A percentile compares a stretch with the other conserved stretches of the same genome.
phyloP scores from a whole-genome alignment of 2,113 vertebrate genomes.

The Colistium nudipinnis region DNA sequence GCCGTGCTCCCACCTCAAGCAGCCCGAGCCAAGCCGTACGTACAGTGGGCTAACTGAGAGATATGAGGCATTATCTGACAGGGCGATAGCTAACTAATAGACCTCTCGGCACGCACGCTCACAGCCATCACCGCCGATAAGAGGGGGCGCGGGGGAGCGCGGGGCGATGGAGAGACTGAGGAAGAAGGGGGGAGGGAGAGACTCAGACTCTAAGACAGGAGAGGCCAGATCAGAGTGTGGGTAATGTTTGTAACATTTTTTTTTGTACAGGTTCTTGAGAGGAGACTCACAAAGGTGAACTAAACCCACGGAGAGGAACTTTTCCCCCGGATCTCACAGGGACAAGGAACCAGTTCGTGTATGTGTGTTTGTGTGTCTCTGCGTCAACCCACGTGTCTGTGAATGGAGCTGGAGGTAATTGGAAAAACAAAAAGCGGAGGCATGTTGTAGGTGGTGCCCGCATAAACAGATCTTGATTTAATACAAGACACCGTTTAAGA shows the following conservation, averaged over 20 bases:
- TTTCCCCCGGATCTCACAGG: background rate
- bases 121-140: conserved; percentile 67
- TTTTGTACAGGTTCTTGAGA: conserved; percentile 13
- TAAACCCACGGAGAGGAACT: background rate
- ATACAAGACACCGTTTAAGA: conserved; percentile 43
- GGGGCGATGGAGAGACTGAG: conserved; percentile 35
- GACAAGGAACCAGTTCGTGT: background rate
- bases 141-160: conserved; percentile 31
- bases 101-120: conserved; percentile 64
- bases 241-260: conserved; percentile 28
- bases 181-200: background rate
- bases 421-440: conserved; percentile 60
- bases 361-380: conserved; percentile 19
- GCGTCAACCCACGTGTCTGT: conserved; percentile 59
- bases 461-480: conserved; percentile 57
- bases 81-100: conserved; percentile 71
- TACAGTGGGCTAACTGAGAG: conserved; percentile 50
- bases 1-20: conserved; percentile 31
- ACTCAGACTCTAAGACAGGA: conserved; percentile 37
- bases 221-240: conserved; percentile 21
- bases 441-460: conserved; percentile 59
- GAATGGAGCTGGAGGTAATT: conserved; percentile 64
- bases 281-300: conserved; percentile 16
- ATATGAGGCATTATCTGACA: conserved; percentile 67
- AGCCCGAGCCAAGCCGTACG: conserved; percentile 43